phyloP scores from a whole-genome alignment of 2,113 vertebrate genomes.

The Morone chrysops region DNA sequence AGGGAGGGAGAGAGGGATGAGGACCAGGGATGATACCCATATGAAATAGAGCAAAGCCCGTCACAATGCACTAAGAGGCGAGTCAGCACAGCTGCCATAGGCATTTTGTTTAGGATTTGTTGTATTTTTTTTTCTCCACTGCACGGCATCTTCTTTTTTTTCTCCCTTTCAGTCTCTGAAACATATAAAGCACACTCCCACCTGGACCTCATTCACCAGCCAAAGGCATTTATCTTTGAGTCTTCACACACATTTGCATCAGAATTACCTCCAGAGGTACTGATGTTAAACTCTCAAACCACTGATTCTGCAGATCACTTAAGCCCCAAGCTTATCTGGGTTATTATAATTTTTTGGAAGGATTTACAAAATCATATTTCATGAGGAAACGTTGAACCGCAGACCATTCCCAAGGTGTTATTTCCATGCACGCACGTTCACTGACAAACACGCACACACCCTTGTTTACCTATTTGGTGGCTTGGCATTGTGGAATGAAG shows the following conservation, averaged over 20 bases:
- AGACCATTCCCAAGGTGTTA: constrained; percentile 78
- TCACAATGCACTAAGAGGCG: constrained; percentile 76
- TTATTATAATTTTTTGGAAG: constrained; percentile 83
- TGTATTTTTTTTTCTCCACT: constrained; percentile 43
- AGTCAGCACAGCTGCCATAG: constrained; percentile 75
- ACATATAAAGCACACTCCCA: constrained; percentile 78
- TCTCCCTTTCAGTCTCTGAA: constrained; percentile 63
- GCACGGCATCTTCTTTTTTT: constrained; percentile 37
- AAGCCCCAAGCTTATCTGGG: constrained; percentile 83
- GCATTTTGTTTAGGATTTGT: constrained; percentile 73
- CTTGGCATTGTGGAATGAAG: constrained; percentile 74
- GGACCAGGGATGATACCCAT: constrained; percentile 65
- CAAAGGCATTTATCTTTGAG: constrained; percentile 78
- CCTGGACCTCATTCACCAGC: constrained; percentile 81
- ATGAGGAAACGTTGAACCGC: constrained; percentile 72
- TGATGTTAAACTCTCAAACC: constrained; percentile 85
- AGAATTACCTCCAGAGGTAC: constrained; percentile 81
- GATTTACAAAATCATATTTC: constrained; percentile 84
- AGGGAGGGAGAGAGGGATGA: constrained; percentile 54
- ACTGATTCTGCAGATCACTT: constrained; percentile 82
- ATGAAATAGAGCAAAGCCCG: constrained; percentile 74
- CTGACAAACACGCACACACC: constrained; percentile 43
- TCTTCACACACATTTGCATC: constrained; percentile 82
- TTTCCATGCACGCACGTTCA: constrained; percentile 38
- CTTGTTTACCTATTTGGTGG: constrained; percentile 81